Evolutionary conservation across 2,113 vertebrate genomes (phyloP), one percentile per base, ranked within the genome.

Genomic region (Pollachius pollachius): DNA sequence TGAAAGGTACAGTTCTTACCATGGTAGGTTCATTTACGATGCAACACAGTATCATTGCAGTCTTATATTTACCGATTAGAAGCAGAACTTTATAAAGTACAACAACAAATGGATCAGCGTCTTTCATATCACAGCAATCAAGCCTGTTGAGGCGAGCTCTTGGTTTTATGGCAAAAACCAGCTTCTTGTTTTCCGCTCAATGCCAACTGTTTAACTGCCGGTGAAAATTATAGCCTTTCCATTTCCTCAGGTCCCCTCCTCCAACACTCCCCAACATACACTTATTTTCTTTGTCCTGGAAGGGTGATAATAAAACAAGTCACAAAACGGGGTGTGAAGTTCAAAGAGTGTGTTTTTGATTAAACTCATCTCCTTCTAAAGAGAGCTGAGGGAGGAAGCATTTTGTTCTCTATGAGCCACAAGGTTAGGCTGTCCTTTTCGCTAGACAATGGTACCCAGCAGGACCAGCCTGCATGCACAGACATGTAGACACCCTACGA

Each of bases 161-260:
- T 3, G 3, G 5, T 58, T 84, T 81, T 68, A 81, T 64, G 15
- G 52, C 63, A 2, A 68, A 37, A 48, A 72, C 67, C 7, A 65
- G 67, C 19, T 71, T 52, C 71, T 62, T 61, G 68, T 82, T 77
- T 73, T 78, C 19, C 72, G 71, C 58, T 64, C 27, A 15, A 66
- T 71, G 79, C 76, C 78, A 85, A 25, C 30, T 61, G 64, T 67
- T 19, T 81, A 60, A 69, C 18, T 71, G 69, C 66, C 61, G 64
- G 68, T 9, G 73, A 62, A 83, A 79, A 75, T 76, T 74, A 78
- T 68, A 70, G 18, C 71, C 67, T 77, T 54, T 78, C n/a, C 52
- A 67, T 62, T 63, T 68, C 59, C 63, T 64, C 41, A 18, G 12
- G 41, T 48, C 41, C 41, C 8, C 41, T 48, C 41, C 41, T 48